Evolutionary conservation across 2,888 invertebrate genomes (phyloP), one percentile per base, ranked within the genome.

Genomic region (Rhyacophila evoluta): DNA sequence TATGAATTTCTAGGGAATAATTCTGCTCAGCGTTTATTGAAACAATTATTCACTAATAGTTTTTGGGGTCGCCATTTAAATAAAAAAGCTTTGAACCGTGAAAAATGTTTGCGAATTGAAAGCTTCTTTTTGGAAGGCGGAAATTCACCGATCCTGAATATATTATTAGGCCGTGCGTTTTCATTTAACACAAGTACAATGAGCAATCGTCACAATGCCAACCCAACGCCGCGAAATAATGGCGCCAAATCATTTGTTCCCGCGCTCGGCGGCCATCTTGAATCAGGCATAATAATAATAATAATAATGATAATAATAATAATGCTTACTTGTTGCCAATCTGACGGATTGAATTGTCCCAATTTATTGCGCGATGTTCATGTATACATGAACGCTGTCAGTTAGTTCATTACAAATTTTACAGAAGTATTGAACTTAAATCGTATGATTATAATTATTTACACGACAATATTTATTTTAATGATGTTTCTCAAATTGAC

Each of bases 191-290:
- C 3, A 55, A 55, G 55, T 19, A 55, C 55, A 55, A 55, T 55
- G 55, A 55, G 55, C 55, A 55, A 55, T 55, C 55, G 55, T 55
- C 55, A 55, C 55, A 55, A 55, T 55, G 55, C 55, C 55, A 55
- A 55, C 55, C 55, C 55, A 19, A 55, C 55, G 55, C 55, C 19
- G 55, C 19, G 19, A 55, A 55, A 55, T 55, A 55, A 55, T 55
- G 55, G 55, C 55, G 55, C 55, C 55, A 55, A 55, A 55, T 55
- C 55, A 55, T 55, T 55, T 55, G 55, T 55, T 55, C 55, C 25
- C 55, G 55, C 55, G 55, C 19, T 55, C 25, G 19, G 55, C 55
- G 8, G 55, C 55, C 55, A 55, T 55, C 55, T 55, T 55, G 55
- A 55, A 55, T 55, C 10, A 19, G 19, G 55, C 19, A 25, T 41